Evolutionary conservation across 2,888 invertebrate genomes (phyloP).

Genomic region (Polyommatus icarus): DNA sequence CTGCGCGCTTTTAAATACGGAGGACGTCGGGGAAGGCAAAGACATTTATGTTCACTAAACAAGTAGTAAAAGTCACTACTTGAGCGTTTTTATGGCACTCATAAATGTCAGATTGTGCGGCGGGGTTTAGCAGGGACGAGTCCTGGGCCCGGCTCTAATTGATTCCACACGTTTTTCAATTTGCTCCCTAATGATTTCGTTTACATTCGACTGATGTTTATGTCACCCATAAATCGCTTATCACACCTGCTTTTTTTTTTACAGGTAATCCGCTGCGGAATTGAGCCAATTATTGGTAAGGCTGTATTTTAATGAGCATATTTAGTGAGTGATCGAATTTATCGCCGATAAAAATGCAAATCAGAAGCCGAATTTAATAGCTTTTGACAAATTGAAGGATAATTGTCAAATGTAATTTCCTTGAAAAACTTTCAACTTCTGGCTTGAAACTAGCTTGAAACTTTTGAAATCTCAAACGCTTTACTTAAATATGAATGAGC

Average conservation of each 20-base stretch:
- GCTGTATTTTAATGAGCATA: constrained; percentile 25
- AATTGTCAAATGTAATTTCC: constrained; percentile 51
- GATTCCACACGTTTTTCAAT: constrained; percentile 63
- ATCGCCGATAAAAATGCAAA: constrained; percentile 24
- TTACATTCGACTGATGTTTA: constrained; percentile 48
- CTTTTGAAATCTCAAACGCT: not conserved
- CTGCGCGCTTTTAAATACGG: constrained; percentile 80
- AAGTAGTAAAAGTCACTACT: constrained; percentile 82
- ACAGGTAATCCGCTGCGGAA: constrained; percentile 60
- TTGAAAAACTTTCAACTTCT: not conserved
- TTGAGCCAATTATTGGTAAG: constrained; percentile 38
- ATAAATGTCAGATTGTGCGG: constrained; percentile 81
- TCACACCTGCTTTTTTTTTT: constrained; percentile 55
- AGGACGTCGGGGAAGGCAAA: constrained; percentile 78
- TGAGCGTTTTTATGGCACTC: constrained; percentile 82
- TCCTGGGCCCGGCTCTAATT: constrained; percentile 56
- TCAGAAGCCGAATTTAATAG: constrained; percentile 9
- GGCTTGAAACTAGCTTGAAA: not conserved
- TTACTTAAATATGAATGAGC: not conserved
- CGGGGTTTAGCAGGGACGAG: constrained; percentile 63
- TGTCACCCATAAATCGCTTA: constrained; percentile 50
- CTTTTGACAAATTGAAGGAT: constrained; percentile 37
- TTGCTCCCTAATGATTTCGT: constrained; percentile 50
- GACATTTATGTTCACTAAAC: constrained; percentile 82
- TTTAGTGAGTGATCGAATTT: constrained; percentile 20